These are phyloP conservation scores for Lottia gigantea DNA, from an alignment of 2,888 invertebrate genomes.

Conservation along the genomic window DNA sequence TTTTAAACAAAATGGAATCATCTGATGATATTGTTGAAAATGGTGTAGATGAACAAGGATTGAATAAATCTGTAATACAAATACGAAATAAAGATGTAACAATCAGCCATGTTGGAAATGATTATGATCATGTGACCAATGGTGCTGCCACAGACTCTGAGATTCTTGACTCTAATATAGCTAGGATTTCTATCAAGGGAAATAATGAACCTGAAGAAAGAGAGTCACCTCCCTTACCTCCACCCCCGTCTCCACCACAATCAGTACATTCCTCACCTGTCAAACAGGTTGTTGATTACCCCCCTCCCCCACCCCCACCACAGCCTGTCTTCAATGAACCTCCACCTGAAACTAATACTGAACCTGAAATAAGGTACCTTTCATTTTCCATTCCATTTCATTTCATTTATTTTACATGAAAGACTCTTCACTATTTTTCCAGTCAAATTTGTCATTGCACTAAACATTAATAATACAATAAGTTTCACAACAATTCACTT, in stretches of 20 bases:
- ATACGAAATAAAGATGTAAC: conserved; percentile 29
- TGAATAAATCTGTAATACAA: conserved; percentile 29
- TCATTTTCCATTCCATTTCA: too few relatives aligned
- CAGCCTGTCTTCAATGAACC: background rate
- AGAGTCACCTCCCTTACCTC: conserved; percentile 1
- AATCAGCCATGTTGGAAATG: conserved; percentile 22
- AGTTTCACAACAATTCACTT: too few relatives aligned
- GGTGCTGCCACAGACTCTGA: background rate
- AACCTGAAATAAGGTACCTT: too few relatives aligned
- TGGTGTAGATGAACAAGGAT: conserved; percentile 9
- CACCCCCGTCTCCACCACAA: background rate
- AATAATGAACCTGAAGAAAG: background rate
- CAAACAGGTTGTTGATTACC: too few relatives aligned
- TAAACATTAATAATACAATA: too few relatives aligned
- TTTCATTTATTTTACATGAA: too few relatives aligned
- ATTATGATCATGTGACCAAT: conserved; percentile 1
- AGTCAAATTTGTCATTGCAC: too few relatives aligned
- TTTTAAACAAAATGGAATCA: background rate
- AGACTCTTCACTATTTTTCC: too few relatives aligned
- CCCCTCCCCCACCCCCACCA: conserved; percentile 13
- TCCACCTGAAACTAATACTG: too few relatives aligned
- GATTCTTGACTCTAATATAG: conserved; percentile 9
- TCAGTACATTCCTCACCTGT: conserved; percentile 2
- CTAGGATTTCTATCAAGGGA: conserved; percentile 14
- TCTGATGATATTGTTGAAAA: background rate